Conservation (phyloP, 2,113 vertebrate species). For the Coryphaenoides rupestris region DNA sequence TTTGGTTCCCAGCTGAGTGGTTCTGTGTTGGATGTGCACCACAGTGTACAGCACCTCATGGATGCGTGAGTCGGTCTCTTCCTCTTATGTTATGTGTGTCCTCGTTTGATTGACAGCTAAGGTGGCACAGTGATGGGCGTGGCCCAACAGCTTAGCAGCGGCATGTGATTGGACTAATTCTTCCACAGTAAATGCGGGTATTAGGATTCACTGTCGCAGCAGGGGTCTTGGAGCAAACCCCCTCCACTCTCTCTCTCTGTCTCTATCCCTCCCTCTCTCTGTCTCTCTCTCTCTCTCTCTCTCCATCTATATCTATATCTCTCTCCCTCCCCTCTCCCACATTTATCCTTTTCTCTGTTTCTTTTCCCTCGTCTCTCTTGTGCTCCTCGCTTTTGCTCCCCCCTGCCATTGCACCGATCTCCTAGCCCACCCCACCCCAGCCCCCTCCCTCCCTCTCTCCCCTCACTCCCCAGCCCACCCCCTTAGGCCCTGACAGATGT, state of each 20-base stretch:
- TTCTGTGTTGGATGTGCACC: too few species aligned
- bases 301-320: background rate
- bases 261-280: background rate
- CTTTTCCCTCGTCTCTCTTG: constrained; percentile 35
- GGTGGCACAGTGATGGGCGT: constrained; percentile 2
- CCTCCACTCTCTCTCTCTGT: constrained; percentile 1
- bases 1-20: too few species aligned
- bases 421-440: background rate
- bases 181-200: constrained; percentile 56
- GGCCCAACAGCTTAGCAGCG: constrained; percentile 37
- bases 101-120: constrained; percentile 26
- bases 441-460: too few species aligned
- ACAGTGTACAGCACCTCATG: too few species aligned
- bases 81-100: constrained; percentile 1
- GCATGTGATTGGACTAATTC: constrained; percentile 46
- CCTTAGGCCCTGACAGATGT: constrained; percentile 70
- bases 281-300: background rate
- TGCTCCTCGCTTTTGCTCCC: constrained; percentile 28
- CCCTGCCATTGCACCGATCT: constrained; percentile 26
- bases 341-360: constrained; percentile 20
- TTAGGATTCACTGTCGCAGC: constrained; percentile 49
- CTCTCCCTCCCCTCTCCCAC: constrained; percentile 1
- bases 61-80: too few species aligned
- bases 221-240: constrained; percentile 36
- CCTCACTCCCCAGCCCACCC: constrained; percentile 5